Percentiles rank a stretch among this genome's conserved stretches.
Evolutionary conservation across 1,140 invertebrate genomes (phyloP).

Genomic region (Temnothorax longispinosus): DNA sequence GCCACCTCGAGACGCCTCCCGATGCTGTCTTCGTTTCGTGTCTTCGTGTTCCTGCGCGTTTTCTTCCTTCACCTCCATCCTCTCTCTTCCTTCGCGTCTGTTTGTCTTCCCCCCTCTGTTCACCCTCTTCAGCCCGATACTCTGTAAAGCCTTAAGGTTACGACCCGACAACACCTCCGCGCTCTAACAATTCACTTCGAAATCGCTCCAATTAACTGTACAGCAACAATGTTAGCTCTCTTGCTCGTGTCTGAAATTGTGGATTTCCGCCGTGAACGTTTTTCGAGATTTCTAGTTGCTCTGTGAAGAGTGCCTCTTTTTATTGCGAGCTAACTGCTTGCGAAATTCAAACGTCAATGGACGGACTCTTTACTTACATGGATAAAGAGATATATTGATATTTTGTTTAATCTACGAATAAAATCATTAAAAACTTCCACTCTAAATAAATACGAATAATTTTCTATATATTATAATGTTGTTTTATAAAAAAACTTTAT

Average conservation of each 20-base stretch:
- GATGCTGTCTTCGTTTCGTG: constrained; percentile 37
- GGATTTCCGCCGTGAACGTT: constrained; percentile 19
- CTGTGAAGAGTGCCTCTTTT: not conserved
- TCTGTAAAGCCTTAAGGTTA: constrained; percentile 56
- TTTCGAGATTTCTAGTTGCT: constrained; percentile 1
- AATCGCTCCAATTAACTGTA: constrained; percentile 48
- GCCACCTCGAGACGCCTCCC: constrained; percentile 63
- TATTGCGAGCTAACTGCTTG: not conserved
- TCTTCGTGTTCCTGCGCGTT: constrained; percentile 42
- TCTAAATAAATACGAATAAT: not conserved
- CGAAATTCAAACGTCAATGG: not conserved
- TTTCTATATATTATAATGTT: not conserved
- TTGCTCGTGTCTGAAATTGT: constrained; percentile 42
- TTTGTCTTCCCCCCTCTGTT: constrained; percentile 26
- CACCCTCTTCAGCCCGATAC: not conserved
- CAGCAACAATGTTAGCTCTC: constrained; percentile 22
- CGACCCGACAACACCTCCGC: constrained; percentile 67
- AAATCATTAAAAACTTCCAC: not conserved
- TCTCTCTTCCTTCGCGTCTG: constrained; percentile 1
- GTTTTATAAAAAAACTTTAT: not conserved
- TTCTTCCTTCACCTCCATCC: not conserved
- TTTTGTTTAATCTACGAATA: not conserved
- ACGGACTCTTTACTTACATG: not conserved
- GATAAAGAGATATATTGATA: not conserved
- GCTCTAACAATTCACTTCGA: constrained; percentile 65